Percentiles rank a stretch among this genome's conserved stretches.
These are phyloP conservation scores for Peromyscus maniculatus DNA, from an alignment of 2,113 vertebrate genomes.

Conservation along the genomic window DNA sequence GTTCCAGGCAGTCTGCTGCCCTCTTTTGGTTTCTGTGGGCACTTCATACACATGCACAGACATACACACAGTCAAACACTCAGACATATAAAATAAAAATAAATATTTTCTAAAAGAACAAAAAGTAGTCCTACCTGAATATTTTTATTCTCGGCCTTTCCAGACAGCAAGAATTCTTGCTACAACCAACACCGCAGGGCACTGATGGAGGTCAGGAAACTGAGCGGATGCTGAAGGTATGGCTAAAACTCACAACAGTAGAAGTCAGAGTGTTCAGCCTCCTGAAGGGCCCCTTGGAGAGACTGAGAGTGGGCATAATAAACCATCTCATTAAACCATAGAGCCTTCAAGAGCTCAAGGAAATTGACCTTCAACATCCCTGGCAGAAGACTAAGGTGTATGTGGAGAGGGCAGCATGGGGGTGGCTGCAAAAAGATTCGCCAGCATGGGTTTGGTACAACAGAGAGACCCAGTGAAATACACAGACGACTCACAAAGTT, in stretches of 20 bases:
- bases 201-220: background rate
- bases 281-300: background rate
- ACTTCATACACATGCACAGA: background rate
- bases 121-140: background rate
- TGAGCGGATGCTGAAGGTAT: background rate
- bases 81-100: background rate
- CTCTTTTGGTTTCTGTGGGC: background rate
- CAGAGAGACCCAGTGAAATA: background rate
- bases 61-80: background rate
- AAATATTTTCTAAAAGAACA: background rate
- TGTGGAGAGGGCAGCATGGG: background rate
- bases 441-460: background rate
- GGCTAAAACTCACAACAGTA: too few relatives aligned
- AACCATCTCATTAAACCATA: background rate
- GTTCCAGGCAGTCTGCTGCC: too few relatives aligned
- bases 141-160: background rate
- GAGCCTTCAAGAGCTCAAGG: background rate
- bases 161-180: background rate
- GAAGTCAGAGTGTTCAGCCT: background rate
- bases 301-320: background rate
- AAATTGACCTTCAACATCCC: background rate
- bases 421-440: background rate
- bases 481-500: background rate
- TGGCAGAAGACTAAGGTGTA: background rate
- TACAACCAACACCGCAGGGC: background rate